A percentile compares a stretch with the other conserved stretches of the same genome.
These are phyloP conservation scores for Trachelus tabidus DNA, from an alignment of 2,888 invertebrate genomes.

Conservation along the genomic window DNA sequence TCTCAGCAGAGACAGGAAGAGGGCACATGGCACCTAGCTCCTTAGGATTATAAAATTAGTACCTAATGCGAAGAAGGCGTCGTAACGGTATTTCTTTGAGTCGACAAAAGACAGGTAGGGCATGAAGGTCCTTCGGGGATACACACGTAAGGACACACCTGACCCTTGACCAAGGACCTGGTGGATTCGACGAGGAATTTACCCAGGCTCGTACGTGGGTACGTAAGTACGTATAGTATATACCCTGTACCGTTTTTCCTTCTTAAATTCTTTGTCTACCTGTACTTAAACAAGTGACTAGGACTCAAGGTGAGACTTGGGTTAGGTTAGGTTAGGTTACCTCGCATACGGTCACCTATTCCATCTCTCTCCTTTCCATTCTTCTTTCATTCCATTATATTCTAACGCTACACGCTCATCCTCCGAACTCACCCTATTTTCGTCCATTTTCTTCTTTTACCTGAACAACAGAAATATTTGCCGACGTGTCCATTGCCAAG, in stretches of 20 bases:
- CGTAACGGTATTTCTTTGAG: conserved; percentile 42
- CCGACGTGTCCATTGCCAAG: background rate
- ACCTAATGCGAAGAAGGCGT: conserved; percentile 49
- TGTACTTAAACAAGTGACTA: background rate
- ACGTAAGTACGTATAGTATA: background rate
- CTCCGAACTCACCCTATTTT: background rate
- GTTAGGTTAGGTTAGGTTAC: background rate
- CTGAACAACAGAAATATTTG: background rate
- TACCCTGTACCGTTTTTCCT: background rate
- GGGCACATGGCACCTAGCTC: conserved; percentile 33
- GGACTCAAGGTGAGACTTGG: background rate
- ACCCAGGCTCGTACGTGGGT: background rate
- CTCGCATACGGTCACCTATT: background rate
- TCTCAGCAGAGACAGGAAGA: conserved; percentile 1
- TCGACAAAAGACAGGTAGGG: conserved; percentile 37
- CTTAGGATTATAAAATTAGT: conserved; percentile 56
- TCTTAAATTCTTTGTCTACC: background rate
- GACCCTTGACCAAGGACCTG: background rate
- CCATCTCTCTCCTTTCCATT: background rate
- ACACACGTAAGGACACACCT: conserved; percentile 1
- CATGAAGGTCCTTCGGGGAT: background rate
- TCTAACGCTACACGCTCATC: background rate
- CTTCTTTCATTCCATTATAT: background rate
- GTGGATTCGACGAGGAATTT: background rate
- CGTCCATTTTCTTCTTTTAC: background rate